These are phyloP conservation scores for Megatriorchis doriae DNA, from an alignment of 2,113 vertebrate species.

Conservation along the genomic window DNA sequence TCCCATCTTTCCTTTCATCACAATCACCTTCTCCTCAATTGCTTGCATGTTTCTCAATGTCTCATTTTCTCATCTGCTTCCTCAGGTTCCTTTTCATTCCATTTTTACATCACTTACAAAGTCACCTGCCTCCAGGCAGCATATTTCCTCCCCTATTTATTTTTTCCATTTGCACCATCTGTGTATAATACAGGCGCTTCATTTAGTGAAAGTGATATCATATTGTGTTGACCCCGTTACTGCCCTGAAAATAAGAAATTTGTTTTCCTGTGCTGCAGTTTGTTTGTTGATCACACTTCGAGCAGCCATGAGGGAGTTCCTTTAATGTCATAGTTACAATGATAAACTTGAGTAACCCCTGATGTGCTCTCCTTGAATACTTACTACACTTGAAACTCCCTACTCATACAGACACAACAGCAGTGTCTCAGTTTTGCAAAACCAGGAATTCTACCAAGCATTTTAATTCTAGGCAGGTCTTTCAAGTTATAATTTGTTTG, in stretches of 20 bases:
- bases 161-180: constrained; percentile 32
- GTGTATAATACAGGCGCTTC: neutral
- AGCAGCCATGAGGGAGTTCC: neutral
- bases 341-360: neutral
- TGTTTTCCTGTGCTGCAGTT: neutral
- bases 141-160: neutral
- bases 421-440: neutral
- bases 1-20: neutral
- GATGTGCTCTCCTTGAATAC: neutral
- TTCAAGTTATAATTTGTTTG: neutral
- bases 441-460: neutral
- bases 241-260: constrained; percentile 13
- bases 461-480: neutral
- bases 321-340: neutral
- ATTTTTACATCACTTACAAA: neutral
- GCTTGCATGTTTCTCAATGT: neutral
- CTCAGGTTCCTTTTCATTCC: neutral
- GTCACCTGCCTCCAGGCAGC: constrained; percentile 36
- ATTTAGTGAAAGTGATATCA: neutral
- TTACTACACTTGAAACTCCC: neutral
- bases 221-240: neutral
- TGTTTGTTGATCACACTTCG: constrained; percentile 24
- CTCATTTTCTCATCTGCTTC: neutral
- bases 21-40: neutral
- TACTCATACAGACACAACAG: neutral